Evolutionary conservation across 2,113 vertebrate genomes (phyloP).

Genomic region (Leiothrix lutea): DNA sequence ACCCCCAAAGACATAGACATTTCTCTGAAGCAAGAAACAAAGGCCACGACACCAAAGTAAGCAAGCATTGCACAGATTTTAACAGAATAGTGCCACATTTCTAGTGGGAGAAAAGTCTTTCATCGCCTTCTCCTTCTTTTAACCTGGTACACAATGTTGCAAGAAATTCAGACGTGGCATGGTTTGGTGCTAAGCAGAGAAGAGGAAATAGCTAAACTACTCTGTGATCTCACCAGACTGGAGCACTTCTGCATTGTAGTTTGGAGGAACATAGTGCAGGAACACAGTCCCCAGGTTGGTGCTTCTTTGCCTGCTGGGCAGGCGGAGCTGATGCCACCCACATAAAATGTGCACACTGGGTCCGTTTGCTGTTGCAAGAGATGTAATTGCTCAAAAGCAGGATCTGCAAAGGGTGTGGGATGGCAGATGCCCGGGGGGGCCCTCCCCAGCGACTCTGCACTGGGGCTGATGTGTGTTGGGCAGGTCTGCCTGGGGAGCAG

Average conservation of each 20-base stretch:
- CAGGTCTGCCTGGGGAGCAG: background rate
- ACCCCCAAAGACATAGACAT: background rate
- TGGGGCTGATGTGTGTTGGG: background rate
- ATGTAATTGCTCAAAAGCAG: background rate
- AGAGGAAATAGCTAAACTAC: background rate
- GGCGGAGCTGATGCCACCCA: background rate
- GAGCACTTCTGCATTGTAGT: background rate
- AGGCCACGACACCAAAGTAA: background rate
- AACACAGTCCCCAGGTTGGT: too few species aligned
- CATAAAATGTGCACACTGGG: accelerated
- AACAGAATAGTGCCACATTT: background rate
- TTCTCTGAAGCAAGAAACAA: background rate
- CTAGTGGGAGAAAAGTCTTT: background rate
- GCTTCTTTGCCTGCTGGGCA: background rate
- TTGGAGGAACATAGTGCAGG: background rate
- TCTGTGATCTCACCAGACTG: background rate
- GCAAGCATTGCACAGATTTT: background rate
- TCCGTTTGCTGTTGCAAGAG: background rate
- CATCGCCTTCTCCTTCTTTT: background rate
- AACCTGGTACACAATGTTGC: background rate
- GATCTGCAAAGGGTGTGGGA: background rate
- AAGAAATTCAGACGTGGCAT: background rate
- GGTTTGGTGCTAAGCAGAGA: background rate
- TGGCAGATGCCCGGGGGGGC: background rate
- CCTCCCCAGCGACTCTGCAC: background rate